Base-by-base conservation (phyloP, 2,888 invertebrate species). In the Anarsia innoxiella region DNA sequence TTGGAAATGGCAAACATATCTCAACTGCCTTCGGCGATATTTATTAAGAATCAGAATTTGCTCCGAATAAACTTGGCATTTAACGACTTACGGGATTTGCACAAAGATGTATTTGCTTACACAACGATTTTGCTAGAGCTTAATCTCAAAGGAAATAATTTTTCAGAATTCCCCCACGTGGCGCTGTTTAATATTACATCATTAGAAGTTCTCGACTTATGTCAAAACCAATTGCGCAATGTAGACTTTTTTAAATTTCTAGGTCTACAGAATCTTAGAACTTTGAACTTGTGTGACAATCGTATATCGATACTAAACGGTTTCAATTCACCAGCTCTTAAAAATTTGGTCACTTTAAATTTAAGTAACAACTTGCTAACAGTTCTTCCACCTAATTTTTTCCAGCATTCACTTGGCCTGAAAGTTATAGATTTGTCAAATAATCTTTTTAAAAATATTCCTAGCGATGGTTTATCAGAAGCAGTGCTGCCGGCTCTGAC, bases 401-500 rank as follows among this genome's bases (percentile, higher is more conserved):
- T 95, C 48, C 88, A 91, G 48, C 88, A 91, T 61, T 91, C 93
- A 5, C 82, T 88, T 41, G 87, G 90, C 29, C 68, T 94, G 31
- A 88, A 91, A 43, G 89, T 91, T 48, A 88, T 95, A 38, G 93
- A 95, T 62, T 69, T 95, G 43, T 92, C 95, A 1, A 87, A 86
- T 42, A 95, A 95, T 78, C 87, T 90, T 36, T 93, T 95, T 51
- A 88, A 90, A 46, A 90, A 93, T 66, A 91, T 95, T 51, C 94
- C 95, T 1, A 90, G 89, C 36, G 88, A 90, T 8, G 91, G 93
- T 0, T 75, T 95, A 15, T 91, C 93, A 1, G 91, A 91, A 49
- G 88, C 90, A 30, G 91, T 92, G 33, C 78, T 94, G 28, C 91
- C 92, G 0, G 89, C 88, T 2, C 74, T 95, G 1, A 88, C 88